These are phyloP conservation scores for Portunus trituberculatus DNA, from an alignment of 1,140 invertebrate genomes.

Conservation along the genomic window DNA sequence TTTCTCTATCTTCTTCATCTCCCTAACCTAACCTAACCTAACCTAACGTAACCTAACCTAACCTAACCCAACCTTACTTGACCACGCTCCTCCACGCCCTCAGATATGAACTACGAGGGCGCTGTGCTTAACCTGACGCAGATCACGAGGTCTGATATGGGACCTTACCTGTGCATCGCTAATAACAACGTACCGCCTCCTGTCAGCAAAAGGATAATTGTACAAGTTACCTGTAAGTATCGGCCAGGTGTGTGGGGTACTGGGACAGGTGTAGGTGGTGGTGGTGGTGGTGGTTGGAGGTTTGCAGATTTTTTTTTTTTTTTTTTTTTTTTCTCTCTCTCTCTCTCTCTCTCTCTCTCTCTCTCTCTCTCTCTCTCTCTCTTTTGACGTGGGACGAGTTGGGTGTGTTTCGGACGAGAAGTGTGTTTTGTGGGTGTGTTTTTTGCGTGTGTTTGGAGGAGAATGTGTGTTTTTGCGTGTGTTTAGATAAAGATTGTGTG, in stretches of 20 bases:
- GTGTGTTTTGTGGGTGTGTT: no score
- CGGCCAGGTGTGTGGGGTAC: neutral
- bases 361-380: no score
- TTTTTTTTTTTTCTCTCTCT: no score
- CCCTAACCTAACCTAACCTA: no score
- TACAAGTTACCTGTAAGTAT: slow-evolving; percentile 93
- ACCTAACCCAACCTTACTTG: no score
- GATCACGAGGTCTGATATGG: slow-evolving; percentile 91
- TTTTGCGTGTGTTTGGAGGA: no score
- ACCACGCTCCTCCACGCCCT: neutral
- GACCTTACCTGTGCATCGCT: slow-evolving; percentile 92
- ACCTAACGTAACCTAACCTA: no score
- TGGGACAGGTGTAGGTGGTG: neutral
- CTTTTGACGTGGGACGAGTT: no score
- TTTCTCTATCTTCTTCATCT: no score
- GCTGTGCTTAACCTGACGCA: slow-evolving; percentile 87
- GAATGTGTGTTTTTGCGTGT: neutral
- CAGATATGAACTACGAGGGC: slow-evolving; percentile 85
- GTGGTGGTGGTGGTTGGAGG: neutral
- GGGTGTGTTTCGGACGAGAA: no score
- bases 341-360: no score
- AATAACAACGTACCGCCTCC: slow-evolving; percentile 94
- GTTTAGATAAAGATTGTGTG: neutral
- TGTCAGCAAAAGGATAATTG: slow-evolving; percentile 91
- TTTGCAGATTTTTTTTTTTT: no score